Conservation (phyloP, 2,888 invertebrate genomes). For the Furcula furcula region DNA sequence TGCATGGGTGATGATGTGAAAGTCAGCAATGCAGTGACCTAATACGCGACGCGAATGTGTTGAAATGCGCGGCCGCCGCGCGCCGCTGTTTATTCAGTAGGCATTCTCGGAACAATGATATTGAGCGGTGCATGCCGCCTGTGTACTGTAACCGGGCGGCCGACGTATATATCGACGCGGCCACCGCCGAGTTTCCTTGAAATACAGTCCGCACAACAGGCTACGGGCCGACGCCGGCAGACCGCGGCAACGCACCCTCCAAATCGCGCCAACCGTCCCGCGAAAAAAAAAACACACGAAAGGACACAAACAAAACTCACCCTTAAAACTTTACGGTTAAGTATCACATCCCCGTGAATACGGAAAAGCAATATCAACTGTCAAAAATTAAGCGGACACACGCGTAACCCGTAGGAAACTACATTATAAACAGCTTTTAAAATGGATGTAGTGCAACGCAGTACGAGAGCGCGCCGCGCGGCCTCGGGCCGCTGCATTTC, state of each 20-base stretch:
- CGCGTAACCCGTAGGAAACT: slow-evolving; percentile 74
- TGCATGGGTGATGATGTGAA: slow-evolving; percentile 44
- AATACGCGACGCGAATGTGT: slow-evolving; percentile 42
- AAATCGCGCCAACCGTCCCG: slow-evolving; percentile 71
- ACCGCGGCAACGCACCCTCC: slow-evolving; percentile 56
- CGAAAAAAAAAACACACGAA: slow-evolving; percentile 72
- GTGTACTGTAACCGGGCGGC: slow-evolving; percentile 40
- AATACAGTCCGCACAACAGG: slow-evolving; percentile 50
- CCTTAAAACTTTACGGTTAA: slow-evolving; percentile 53
- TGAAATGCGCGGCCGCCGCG: slow-evolving; percentile 37
- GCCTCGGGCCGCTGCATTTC: slow-evolving; percentile 79
- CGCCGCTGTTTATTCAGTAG: slow-evolving; percentile 34
- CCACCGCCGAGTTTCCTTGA: slow-evolving; percentile 67
- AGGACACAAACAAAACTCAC: slow-evolving; percentile 56
- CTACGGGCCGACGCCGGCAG: slow-evolving; percentile 47
- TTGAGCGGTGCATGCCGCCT: slow-evolving; percentile 38
- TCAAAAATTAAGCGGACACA: slow-evolving; percentile 80
- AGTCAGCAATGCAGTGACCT: slow-evolving; percentile 59
- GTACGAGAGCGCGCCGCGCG: slow-evolving; percentile 67
- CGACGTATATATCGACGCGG: slow-evolving; percentile 48
- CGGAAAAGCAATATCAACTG: slow-evolving; percentile 74
- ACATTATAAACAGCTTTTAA: slow-evolving; percentile 69
- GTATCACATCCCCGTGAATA: slow-evolving; percentile 60
- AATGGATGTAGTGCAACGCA: slow-evolving; percentile 71
- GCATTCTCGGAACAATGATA: slow-evolving; percentile 44